A percentile compares a stretch with the other conserved stretches of the same genome.
Evolutionary conservation across 2,113 vertebrate species (phyloP).

Genomic region (Zosterops japonicus): DNA sequence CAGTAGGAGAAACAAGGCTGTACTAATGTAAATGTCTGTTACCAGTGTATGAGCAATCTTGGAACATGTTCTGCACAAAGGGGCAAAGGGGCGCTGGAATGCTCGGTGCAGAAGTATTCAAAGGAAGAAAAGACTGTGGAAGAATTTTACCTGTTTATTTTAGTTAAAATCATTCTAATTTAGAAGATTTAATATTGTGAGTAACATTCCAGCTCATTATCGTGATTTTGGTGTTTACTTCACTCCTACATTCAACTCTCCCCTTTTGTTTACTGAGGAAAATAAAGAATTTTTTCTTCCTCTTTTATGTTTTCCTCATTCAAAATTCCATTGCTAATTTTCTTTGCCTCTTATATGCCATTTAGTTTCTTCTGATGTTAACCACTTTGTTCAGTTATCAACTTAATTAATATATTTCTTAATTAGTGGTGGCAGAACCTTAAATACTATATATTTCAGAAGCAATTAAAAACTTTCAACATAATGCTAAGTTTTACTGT

Average conservation of each 20-base stretch:
- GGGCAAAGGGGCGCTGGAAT: not conserved
- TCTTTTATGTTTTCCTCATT: not conserved
- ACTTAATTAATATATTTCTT: constrained; percentile 32
- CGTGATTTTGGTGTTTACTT: not conserved
- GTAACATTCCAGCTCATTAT: not conserved
- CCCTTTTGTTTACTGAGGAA: not conserved
- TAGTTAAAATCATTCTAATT: not conserved
- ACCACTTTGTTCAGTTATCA: constrained; percentile 44
- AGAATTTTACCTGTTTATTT: not conserved
- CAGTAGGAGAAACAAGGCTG: not conserved
- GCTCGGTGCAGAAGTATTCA: not conserved
- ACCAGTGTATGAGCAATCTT: not conserved
- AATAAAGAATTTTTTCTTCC: not conserved
- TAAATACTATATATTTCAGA: not conserved
- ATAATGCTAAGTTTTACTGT: not conserved
- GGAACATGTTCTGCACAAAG: not conserved
- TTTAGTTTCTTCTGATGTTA: constrained; percentile 38
- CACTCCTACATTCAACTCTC: not conserved
- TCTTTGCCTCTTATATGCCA: not conserved
- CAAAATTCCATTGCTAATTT: constrained; percentile 33
- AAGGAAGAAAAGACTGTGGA: not conserved
- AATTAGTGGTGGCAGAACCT: not conserved
- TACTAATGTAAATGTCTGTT: not conserved
- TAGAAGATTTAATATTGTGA: not conserved
- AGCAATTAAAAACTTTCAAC: not conserved